Evolutionary conservation across 2,888 invertebrate genomes (phyloP).

Genomic region (Drosophila quasianomalipes): DNA sequence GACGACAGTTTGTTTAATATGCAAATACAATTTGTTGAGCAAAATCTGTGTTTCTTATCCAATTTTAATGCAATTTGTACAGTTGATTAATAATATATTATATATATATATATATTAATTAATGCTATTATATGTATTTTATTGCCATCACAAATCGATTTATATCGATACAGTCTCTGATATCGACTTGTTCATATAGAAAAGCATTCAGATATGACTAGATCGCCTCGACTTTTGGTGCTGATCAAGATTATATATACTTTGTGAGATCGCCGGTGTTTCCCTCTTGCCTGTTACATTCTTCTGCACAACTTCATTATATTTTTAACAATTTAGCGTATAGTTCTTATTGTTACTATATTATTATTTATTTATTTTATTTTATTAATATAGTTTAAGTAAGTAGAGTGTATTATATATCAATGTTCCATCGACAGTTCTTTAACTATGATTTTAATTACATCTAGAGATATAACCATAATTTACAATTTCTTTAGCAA

Average conservation of each 20-base stretch:
- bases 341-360: neutral
- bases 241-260: neutral
- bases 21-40: too few relatives aligned
- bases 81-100: neutral
- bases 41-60: too few relatives aligned
- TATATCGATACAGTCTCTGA: neutral
- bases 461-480: too few relatives aligned
- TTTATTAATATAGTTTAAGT: neutral
- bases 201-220: neutral
- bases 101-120: neutral
- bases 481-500: neutral
- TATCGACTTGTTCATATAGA: neutral
- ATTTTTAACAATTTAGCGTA: neutral
- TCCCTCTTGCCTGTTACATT: neutral
- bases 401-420: neutral
- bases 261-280: neutral
- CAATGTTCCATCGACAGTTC: accelerated
- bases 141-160: neutral
- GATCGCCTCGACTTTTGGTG: neutral
- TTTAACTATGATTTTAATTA: neutral
- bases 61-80: neutral
- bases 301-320: neutral
- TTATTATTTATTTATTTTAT: neutral
- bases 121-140: neutral
- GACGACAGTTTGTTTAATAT: neutral